Evolutionary conservation across 2,113 vertebrate genomes (phyloP).

Genomic region (Cochlearius cochlearius): DNA sequence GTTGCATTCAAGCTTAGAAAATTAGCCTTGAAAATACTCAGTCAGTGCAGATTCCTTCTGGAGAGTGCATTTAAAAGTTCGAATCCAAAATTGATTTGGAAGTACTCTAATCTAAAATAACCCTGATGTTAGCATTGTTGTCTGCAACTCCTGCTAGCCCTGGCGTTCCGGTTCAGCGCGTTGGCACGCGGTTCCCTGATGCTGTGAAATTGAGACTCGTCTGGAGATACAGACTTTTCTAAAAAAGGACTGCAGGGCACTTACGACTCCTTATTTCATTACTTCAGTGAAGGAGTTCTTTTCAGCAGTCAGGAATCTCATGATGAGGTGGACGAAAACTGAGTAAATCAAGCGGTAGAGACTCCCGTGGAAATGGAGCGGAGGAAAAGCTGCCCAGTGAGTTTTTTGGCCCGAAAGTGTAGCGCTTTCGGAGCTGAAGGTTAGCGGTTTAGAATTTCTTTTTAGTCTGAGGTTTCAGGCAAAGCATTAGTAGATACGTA

Average conservation of each 20-base stretch:
- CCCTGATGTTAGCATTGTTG: constrained; percentile 73
- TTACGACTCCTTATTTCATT: constrained; percentile 73
- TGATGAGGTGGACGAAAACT: constrained; percentile 32
- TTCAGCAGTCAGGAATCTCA: constrained; percentile 23
- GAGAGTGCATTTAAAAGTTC: constrained; percentile 79
- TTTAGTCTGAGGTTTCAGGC: constrained; percentile 1
- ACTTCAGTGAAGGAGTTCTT: constrained; percentile 58
- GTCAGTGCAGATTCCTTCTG: constrained; percentile 61
- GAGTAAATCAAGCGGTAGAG: neutral
- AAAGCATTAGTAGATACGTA: neutral
- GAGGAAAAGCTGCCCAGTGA: neutral
- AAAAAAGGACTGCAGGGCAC: constrained; percentile 66
- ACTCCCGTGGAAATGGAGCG: neutral
- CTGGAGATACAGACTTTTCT: constrained; percentile 67
- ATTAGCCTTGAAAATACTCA: constrained; percentile 59
- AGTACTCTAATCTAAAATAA: constrained; percentile 79
- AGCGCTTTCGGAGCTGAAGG: neutral
- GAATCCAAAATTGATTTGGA: constrained; percentile 83
- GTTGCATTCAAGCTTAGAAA: constrained; percentile 48
- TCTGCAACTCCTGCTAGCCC: constrained; percentile 73
- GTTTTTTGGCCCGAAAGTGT: neutral
- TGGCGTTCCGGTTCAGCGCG: constrained; percentile 74
- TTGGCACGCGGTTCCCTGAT: constrained; percentile 75
- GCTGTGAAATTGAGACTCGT: constrained; percentile 81
- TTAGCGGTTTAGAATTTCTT: neutral